These are phyloP conservation scores for Leucophenga maculata DNA, from an alignment of 2,888 invertebrate species.

Conservation along the genomic window DNA sequence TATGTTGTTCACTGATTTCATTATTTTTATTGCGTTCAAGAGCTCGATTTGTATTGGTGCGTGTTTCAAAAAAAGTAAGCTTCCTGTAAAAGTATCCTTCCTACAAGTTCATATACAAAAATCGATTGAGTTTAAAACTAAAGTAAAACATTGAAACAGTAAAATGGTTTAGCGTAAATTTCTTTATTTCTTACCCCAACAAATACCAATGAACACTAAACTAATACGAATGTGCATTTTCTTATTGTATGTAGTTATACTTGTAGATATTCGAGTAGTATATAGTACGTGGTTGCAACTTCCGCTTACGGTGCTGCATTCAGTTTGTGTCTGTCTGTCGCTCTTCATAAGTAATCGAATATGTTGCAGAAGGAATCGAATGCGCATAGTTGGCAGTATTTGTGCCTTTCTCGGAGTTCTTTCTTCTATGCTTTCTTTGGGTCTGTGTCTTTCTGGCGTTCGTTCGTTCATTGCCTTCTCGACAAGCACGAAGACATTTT, in stretches of 20 bases:
- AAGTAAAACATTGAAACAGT: constrained; percentile 5
- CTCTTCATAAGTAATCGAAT: constrained; percentile 19
- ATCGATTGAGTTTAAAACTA: no score
- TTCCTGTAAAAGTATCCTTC: no score
- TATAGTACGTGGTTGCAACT: constrained; percentile 13
- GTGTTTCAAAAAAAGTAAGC: no score
- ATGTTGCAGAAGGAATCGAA: background rate
- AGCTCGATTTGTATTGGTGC: no score
- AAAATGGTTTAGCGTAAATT: background rate
- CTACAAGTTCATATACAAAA: no score
- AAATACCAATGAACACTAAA: constrained; percentile 18
- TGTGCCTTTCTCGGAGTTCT: no score
- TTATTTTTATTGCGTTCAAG: no score
- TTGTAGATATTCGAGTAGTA: no score
- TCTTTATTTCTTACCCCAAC: constrained; percentile 2
- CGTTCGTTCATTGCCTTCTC: background rate
- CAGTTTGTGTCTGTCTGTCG: background rate
- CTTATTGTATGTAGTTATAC: no score
- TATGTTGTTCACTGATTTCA: no score
- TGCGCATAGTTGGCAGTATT: constrained; percentile 16
- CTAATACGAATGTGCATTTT: background rate
- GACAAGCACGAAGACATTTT: constrained; percentile 47
- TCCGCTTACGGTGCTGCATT: background rate
- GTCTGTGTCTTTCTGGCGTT: background rate
- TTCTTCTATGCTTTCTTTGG: background rate